A percentile compares a stretch with the other conserved stretches of the same genome.
Conservation (phyloP, 2,888 invertebrate species). For the Cheilosia pagana region DNA sequence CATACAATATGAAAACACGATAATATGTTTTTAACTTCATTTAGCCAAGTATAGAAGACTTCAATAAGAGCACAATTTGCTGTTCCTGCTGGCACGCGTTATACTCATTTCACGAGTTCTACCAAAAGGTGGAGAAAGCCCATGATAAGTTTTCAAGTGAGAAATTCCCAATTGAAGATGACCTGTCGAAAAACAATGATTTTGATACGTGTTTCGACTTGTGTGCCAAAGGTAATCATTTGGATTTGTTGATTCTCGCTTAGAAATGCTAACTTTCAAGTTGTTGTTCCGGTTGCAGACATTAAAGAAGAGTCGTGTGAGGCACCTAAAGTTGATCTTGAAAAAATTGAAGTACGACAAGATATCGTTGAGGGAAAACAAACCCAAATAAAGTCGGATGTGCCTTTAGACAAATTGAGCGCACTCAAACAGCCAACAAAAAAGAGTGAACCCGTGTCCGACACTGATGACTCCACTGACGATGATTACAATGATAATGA, state of each 20-base stretch:
- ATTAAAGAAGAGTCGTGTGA: slow-evolving; percentile 23
- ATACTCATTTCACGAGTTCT: slow-evolving; percentile 79
- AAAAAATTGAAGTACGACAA: background rate
- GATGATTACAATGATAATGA: background rate
- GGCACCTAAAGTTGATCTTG: background rate
- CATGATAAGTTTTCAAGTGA: slow-evolving; percentile 64
- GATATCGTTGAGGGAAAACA: background rate
- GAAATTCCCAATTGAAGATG: slow-evolving; percentile 5
- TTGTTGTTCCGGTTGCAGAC: slow-evolving; percentile 15
- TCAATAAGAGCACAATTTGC: slow-evolving; percentile 70
- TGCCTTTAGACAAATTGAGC: background rate
- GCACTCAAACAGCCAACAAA: background rate
- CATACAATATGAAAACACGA: background rate
- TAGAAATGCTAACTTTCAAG: background rate
- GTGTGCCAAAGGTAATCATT: slow-evolving; percentile 38
- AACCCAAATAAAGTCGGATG: background rate
- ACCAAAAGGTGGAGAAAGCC: slow-evolving; percentile 76
- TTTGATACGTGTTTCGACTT: slow-evolving; percentile 68
- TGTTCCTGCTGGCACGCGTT: slow-evolving; percentile 78
- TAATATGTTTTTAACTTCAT: background rate
- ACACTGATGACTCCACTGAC: background rate
- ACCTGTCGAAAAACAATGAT: background rate
- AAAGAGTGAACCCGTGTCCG: background rate
- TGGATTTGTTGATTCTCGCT: background rate
- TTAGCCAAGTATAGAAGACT: slow-evolving; percentile 48